A percentile compares a stretch with the other conserved stretches of the same genome.
These are phyloP conservation scores for Nematopogon swammerdamellus DNA, from an alignment of 2,888 invertebrate species.

Conservation along the genomic window DNA sequence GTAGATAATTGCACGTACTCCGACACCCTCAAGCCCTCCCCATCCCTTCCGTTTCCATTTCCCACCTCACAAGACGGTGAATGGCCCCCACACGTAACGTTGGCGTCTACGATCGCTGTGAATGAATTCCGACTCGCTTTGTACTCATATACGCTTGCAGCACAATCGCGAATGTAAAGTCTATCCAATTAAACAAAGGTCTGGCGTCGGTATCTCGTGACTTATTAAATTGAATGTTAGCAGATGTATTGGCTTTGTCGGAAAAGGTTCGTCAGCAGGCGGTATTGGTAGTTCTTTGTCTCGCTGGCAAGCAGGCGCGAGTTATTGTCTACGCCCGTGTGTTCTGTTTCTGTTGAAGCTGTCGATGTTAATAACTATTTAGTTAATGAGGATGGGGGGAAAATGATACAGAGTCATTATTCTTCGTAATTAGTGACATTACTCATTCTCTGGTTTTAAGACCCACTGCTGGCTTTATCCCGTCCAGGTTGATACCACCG, in stretches of 20 bases:
- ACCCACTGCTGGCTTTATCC: no score
- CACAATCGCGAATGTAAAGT: constrained; percentile 5
- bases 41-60: no score
- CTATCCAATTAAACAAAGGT: constrained; percentile 9
- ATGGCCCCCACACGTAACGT: not conserved
- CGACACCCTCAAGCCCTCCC: not conserved
- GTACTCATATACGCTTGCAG: not conserved
- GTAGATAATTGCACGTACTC: constrained; percentile 1
- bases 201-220: constrained; percentile 6
- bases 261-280: not conserved
- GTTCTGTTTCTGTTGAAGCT: no score
- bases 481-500: no score
- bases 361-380: no score
- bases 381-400: no score
- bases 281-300: not conserved
- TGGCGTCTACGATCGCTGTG: not conserved
- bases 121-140: not conserved
- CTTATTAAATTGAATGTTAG: constrained; percentile 5
- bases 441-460: no score
- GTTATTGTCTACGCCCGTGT: no score
- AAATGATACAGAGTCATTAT: no score
- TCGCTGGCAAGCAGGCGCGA: not conserved
- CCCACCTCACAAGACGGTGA: not conserved
- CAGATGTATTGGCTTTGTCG: not conserved
- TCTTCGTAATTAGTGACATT: no score